Evolutionary conservation across 2,888 invertebrate species (phyloP), one percentile per base, ranked within the genome.

Genomic region (Heliconius aoede): DNA sequence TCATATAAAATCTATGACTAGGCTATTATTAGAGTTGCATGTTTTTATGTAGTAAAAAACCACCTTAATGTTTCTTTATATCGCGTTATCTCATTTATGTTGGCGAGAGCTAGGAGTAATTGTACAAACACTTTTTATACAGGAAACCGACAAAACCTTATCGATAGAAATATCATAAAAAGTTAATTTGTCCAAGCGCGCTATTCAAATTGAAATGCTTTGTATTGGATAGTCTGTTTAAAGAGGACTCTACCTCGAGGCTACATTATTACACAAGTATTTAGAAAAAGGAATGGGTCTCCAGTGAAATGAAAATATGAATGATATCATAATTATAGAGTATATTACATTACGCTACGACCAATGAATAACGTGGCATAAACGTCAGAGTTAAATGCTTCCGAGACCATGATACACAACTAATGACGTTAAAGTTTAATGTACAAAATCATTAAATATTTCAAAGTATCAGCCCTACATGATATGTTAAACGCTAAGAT

Each of bases 401-500:
- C 4, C 55, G n/a, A n/a, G 51, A n/a, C n/a, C n/a, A 55, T n/a
- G 3, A 55, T 55, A 9, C 55, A n/a, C n/a, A 32, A 32, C 8
- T 32, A 32, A 9, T 32, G 32, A 32, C 9, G 8, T 32, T 32
- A 0, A 32, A 32, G 9, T 32, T 32, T 32, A 32, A 32, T 32
- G 9, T 9, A 46, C 9, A 18, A 28, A 21, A 21, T 46, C 9
- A 18, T 51, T 46, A 28, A 51, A 28, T n/a, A 28, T 69, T 15
- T 32, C n/a, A 18, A 51, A 69, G 30, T 40, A 3, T 9, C 73
- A 79, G 15, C 79, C 79, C 78, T 78, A 64, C 11, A 15, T 46
- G 21, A 74, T 69, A 64, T 40, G 68, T 62, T 76, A 32, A 24
- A 61, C 72, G 62, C 72, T 24, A 24, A 58, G 72, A 69, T 72